Conservation (phyloP, 2,888 invertebrate species). For the Portevinia maculata region DNA sequence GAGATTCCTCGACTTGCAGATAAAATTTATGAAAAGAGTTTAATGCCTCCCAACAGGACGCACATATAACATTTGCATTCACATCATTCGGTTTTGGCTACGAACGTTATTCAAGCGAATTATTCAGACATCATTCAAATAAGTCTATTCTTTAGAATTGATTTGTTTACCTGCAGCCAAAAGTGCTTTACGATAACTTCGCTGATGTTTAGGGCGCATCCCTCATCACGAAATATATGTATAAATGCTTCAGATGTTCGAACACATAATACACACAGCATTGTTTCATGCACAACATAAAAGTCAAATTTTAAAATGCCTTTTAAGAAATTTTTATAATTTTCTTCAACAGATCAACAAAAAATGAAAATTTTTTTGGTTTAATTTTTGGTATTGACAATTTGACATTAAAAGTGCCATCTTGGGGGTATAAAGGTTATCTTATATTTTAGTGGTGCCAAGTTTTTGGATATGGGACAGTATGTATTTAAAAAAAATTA, state of each 20-base stretch:
- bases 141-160: constrained; percentile 8
- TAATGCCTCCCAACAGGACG: constrained; percentile 77
- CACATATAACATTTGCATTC: constrained; percentile 72
- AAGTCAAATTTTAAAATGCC: neutral
- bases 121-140: neutral
- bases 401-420: constrained; percentile 30
- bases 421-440: neutral
- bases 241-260: constrained; percentile 20
- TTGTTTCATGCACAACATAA: constrained; percentile 23
- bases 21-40: constrained; percentile 79
- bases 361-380: constrained; percentile 47
- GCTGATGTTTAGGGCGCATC: constrained; percentile 72
- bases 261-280: constrained; percentile 62
- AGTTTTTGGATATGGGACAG: no score
- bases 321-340: constrained; percentile 4
- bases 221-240: constrained; percentile 71
- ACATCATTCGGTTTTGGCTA: constrained; percentile 51
- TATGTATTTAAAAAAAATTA: no score
- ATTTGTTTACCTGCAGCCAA: constrained; percentile 76
- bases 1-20: constrained; percentile 76
- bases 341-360: constrained; percentile 36
- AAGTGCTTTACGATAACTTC: constrained; percentile 77
- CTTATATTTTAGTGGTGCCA: constrained; percentile 54
- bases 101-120: neutral
- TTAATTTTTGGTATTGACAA: constrained; percentile 48